Base-by-base conservation (phyloP, 2,797 vertebrate genomes). In the Coilia nasus region DNA sequence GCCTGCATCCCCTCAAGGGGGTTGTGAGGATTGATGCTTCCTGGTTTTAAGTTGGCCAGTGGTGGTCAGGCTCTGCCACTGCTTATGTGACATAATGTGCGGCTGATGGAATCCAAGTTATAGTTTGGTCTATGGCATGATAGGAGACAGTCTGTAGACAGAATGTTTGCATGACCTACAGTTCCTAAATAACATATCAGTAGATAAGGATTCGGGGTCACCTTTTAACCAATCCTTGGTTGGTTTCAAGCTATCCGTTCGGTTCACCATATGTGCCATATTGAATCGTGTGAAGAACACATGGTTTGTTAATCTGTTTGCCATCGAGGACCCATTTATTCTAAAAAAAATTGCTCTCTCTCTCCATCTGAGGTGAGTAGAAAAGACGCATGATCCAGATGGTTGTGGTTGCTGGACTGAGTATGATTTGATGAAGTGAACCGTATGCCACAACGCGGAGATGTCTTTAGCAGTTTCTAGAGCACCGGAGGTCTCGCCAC, bases 351-450 rank as follows among this genome's bases (percentile, higher is more conserved):
- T 10, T 9, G 9, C 9, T 35, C 0, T 31, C 67, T 75, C 3
- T 35, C 67, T 75, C 67, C 41, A 21, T 54, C 50, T 41, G 71
- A 44, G 71, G 71, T 78, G 31, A 78, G 64, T 31, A 56, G 23
- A 81, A 19, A 47, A 21, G 28, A 19, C 84, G 35, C 25, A 1
- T n/a, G 15, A 21, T 75, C 82, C 81, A 83, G 82, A 85, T 88
- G 84, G 62, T 54, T 46, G 17, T 62, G 54, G 81, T 59, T 47
- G n/a, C 60, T 85, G 31, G 23, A 28, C 35, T 81, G 25, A 25
- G 44, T 31, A 19, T 21, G 28, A 62, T 60, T 81, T 64, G 54
- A 64, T 86, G 83, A 85, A 78, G 59, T 60, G 75, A 83, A 64
- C 81, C 81, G 44, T 85, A 59, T 83, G 85, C 47, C 35, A n/a